These are phyloP conservation scores for Elysia crispata DNA, from an alignment of 2,888 invertebrate species.

Conservation along the genomic window DNA sequence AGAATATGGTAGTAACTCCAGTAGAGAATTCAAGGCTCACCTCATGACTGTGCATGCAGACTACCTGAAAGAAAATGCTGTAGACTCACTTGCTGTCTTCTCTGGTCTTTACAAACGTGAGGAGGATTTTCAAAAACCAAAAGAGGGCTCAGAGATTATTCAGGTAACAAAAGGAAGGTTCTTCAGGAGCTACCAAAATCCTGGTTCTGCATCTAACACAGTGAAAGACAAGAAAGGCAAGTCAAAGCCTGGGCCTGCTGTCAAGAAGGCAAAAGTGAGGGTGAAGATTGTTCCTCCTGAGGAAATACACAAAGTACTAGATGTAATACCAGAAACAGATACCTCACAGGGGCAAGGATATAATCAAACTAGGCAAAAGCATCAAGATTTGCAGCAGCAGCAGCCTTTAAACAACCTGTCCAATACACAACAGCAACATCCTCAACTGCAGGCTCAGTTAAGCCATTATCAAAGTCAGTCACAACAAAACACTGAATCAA, in stretches of 20 bases:
- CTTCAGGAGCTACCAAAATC: conserved; percentile 52
- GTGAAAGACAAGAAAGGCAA: conserved; percentile 43
- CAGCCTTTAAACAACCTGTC: neutral
- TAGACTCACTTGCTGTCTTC: conserved; percentile 63
- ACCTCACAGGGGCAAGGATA: neutral
- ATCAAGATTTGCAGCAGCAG: conserved; percentile 10
- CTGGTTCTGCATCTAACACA: conserved; percentile 25
- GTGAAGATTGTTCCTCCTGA: conserved; percentile 38
- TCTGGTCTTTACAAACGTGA: conserved; percentile 67
- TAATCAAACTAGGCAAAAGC: neutral
- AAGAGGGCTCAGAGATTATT: conserved; percentile 67
- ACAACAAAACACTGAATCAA: no score
- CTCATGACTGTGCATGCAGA: conserved; percentile 80
- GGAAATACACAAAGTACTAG: conserved; percentile 26
- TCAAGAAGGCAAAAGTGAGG: conserved; percentile 35
- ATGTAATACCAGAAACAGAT: neutral
- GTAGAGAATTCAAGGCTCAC: conserved; percentile 84
- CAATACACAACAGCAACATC: neutral
- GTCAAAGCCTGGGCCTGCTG: neutral
- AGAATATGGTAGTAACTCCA: conserved; percentile 82
- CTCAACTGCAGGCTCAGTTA: neutral
- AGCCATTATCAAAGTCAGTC: neutral
- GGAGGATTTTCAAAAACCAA: conserved; percentile 64
- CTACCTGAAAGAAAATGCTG: conserved; percentile 57
- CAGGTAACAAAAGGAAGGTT: conserved; percentile 62